Conservation (phyloP, 1,140 invertebrate genomes). For the Frieseomelitta varia region DNA sequence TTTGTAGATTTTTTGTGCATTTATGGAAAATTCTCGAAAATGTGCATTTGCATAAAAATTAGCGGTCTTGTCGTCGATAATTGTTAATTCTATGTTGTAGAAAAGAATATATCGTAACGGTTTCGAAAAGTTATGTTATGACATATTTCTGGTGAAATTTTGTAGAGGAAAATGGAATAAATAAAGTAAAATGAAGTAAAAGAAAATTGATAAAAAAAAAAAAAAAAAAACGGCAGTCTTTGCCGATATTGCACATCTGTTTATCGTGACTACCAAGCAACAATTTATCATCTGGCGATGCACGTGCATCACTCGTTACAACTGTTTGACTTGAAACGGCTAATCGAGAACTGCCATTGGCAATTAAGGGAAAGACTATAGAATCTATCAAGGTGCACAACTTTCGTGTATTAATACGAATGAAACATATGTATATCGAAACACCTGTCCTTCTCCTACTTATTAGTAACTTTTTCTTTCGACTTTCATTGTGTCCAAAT, state of each 20-base stretch:
- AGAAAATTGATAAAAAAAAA: background rate
- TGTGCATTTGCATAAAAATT: too few relatives aligned
- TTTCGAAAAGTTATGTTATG: too few relatives aligned
- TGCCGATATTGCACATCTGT: slow-evolving; percentile 7
- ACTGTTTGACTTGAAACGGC: slow-evolving; percentile 14
- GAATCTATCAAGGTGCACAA: background rate
- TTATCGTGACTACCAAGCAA: background rate
- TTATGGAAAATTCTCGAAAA: too few relatives aligned
- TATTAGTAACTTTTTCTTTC: too few relatives aligned
- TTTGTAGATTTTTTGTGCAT: too few relatives aligned
- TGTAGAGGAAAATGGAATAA: background rate
- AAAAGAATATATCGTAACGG: too few relatives aligned
- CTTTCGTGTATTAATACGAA: background rate
- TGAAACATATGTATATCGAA: background rate
- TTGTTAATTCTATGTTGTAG: too few relatives aligned
- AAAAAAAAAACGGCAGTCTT: background rate
- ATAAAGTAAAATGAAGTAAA: background rate
- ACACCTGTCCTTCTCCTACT: background rate
- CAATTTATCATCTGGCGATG: slow-evolving; percentile 21
- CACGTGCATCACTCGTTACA: slow-evolving; percentile 4
- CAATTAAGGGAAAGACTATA: slow-evolving; percentile 2
- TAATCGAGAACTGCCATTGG: slow-evolving; percentile 27
- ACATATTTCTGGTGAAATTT: background rate
- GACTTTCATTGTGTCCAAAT: too few relatives aligned
- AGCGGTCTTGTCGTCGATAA: too few relatives aligned